phyloP scores from a whole-genome alignment of 1,140 invertebrate species.

The Cotesia vestalis region DNA sequence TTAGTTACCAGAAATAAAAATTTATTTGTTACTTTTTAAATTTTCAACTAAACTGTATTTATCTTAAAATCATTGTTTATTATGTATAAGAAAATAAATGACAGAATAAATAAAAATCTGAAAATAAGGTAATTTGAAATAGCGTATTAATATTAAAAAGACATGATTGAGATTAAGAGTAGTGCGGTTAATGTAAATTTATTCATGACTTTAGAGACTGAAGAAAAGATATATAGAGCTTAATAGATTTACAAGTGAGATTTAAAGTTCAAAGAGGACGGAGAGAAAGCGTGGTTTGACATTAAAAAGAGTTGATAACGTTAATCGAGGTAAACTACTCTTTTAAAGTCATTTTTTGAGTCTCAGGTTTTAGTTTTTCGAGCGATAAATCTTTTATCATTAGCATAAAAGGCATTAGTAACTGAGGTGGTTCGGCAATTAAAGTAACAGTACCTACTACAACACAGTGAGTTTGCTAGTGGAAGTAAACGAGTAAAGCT shows the following conservation, averaged over 20 bases:
- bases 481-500: constrained; percentile 13
- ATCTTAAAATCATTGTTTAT: too few relatives aligned
- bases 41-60: too few relatives aligned
- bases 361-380: constrained; percentile 42
- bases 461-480: constrained; percentile 9
- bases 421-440: constrained; percentile 42
- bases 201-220: too few relatives aligned
- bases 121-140: constrained; percentile 8
- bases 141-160: too few relatives aligned
- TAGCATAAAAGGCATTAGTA: constrained; percentile 52
- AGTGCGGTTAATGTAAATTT: too few relatives aligned
- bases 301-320: constrained; percentile 27
- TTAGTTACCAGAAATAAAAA: too few relatives aligned
- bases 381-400: constrained; percentile 47
- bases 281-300: background rate
- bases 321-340: constrained; percentile 41
- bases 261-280: constrained; percentile 3
- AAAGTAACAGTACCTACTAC: constrained; percentile 48
- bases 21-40: too few relatives aligned
- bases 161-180: too few relatives aligned
- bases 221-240: too few relatives aligned
- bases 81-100: too few relatives aligned
- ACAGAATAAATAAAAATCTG: background rate
- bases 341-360: too few relatives aligned
- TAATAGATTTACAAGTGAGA: constrained; percentile 1